phyloP scores from a whole-genome alignment of 2,888 invertebrate genomes.

The Eristalis arbustorum region DNA sequence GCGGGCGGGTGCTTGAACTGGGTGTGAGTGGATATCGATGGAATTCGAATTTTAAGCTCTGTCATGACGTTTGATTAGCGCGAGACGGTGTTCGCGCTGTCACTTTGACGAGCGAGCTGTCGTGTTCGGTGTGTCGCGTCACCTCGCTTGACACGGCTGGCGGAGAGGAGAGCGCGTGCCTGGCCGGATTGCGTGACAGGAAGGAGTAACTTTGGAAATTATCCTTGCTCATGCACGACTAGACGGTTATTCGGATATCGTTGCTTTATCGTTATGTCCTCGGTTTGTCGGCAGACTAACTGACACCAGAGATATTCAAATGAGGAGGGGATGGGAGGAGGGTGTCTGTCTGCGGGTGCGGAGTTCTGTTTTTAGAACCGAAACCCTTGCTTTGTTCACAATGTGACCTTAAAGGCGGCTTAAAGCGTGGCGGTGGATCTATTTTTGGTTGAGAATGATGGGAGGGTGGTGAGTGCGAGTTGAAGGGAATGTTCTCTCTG shows the following conservation, averaged over 20 bases:
- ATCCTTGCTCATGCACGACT: not conserved
- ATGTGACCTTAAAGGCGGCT: not conserved
- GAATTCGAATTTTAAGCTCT: conserved; percentile 15
- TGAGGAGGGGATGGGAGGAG: no score
- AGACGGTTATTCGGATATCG: not conserved
- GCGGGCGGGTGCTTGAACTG: not conserved
- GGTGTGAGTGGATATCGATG: conserved; percentile 13
- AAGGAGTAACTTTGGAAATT: not conserved
- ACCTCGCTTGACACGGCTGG: not conserved
- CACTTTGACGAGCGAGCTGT: not conserved
- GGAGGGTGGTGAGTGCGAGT: no score
- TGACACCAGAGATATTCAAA: not conserved
- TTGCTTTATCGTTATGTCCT: not conserved
- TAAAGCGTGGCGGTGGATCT: no score
- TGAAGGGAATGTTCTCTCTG: no score
- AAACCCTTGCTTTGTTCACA: no score
- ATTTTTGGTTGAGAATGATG: no score
- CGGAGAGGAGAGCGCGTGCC: not conserved
- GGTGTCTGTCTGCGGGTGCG: no score
- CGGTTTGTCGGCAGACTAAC: not conserved
- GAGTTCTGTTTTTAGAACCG: no score
- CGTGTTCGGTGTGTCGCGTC: not conserved
- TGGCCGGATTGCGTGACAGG: not conserved
- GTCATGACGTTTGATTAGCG: not conserved
- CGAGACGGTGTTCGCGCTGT: not conserved